Conservation (phyloP, 2,888 invertebrate species). For the Polydesmus complanatus region DNA sequence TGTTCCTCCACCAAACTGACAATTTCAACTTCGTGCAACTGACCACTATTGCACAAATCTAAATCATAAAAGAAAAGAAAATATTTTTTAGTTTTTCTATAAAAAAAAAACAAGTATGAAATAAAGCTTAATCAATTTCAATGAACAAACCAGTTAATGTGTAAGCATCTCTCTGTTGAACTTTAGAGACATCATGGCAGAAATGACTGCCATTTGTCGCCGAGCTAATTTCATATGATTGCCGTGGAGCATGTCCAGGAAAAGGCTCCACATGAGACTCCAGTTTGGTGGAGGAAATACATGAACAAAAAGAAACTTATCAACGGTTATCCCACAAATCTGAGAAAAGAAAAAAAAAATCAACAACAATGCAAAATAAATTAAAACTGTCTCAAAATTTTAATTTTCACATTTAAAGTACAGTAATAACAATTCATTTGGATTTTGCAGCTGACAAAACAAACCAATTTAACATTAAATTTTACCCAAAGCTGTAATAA, state of each 20-base stretch:
- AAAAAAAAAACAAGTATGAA: too few species aligned
- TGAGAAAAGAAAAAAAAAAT: background rate
- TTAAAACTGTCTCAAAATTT: too few species aligned
- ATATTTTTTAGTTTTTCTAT: slow-evolving; percentile 4
- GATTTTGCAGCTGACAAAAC: too few species aligned
- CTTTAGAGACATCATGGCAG: background rate
- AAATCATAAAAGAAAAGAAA: slow-evolving; percentile 23
- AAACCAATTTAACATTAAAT: too few species aligned
- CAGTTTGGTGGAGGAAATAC: slow-evolving; percentile 8
- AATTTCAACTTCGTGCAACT: slow-evolving; percentile 90
- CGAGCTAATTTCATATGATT: background rate
- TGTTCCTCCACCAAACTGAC: slow-evolving; percentile 87
- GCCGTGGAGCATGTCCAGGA: slow-evolving; percentile 1
- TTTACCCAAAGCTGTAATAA: too few species aligned
- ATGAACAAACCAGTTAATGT: background rate
- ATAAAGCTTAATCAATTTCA: too few species aligned
- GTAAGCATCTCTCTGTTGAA: background rate
- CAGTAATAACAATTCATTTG: too few species aligned
- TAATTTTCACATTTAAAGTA: too few species aligned
- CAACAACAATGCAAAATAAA: background rate
- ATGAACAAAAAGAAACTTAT: background rate
- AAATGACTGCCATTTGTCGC: background rate
- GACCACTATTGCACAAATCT: slow-evolving; percentile 86
- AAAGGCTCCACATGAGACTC: slow-evolving; percentile 3
- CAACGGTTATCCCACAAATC: too few species aligned